Evolutionary conservation across 1,140 invertebrate species (phyloP).

Genomic region (Aphidius gifuensis): DNA sequence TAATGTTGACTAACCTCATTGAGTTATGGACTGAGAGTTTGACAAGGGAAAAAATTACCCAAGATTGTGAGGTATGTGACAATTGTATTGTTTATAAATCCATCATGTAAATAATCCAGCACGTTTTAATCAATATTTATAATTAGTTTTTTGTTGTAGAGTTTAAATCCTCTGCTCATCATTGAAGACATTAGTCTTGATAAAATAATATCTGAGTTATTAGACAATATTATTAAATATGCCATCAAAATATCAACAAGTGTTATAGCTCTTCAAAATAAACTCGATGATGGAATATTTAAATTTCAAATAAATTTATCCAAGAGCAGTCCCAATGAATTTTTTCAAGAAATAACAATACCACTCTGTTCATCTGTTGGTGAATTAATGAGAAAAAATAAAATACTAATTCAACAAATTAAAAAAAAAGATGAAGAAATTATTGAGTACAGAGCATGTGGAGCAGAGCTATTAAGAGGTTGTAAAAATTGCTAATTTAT

Average conservation of each 20-base stretch:
- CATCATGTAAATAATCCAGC: constrained; percentile 5
- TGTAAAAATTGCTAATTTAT: neutral
- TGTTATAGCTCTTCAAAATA: constrained; percentile 33
- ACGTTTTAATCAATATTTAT: constrained; percentile 3
- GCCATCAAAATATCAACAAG: constrained; percentile 22
- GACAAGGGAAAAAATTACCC: constrained; percentile 30
- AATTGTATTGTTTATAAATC: constrained; percentile 9
- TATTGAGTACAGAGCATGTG: constrained; percentile 44
- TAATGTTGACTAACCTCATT: constrained; percentile 39
- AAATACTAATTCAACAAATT: constrained; percentile 36
- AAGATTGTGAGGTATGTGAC: constrained; percentile 39
- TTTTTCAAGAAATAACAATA: constrained; percentile 38
- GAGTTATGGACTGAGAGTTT: constrained; percentile 40
- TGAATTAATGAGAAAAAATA: constrained; percentile 33
- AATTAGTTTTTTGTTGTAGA: constrained; percentile 30
- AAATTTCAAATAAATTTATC: constrained; percentile 29
- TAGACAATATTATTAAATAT: constrained; percentile 33
- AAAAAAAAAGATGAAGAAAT: constrained; percentile 47
- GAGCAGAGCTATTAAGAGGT: constrained; percentile 43
- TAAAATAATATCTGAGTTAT: constrained; percentile 31
- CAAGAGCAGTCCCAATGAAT: constrained; percentile 17
- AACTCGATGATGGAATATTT: constrained; percentile 35
- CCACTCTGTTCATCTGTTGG: constrained; percentile 35
- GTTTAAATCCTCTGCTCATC: constrained; percentile 40
- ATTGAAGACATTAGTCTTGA: constrained; percentile 30